Base-by-base conservation (phyloP, 2,888 invertebrate species). In the Perithous albicinctus region DNA sequence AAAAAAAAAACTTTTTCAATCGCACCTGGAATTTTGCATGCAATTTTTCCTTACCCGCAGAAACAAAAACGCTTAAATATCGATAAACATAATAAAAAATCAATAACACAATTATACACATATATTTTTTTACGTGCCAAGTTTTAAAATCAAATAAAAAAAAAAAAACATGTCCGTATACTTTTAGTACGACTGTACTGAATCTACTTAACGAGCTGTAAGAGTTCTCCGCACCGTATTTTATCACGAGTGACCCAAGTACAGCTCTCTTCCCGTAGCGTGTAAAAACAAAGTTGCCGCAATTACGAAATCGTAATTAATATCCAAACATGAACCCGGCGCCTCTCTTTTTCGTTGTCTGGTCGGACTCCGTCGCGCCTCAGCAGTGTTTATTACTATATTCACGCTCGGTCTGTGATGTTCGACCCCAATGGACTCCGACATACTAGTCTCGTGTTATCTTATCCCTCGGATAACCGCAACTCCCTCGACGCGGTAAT, bases 291-390 rank as follows among this genome's bases (percentile, higher is more conserved):
- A 67, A 48, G 66, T 48, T 54, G 51, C 4, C 15, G 23, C 38
- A 38, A 54, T 26, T 23, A 54, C 38, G 69, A 69, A 69, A 69
- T 41, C 10, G n/a, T 54, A 67, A 69, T 69, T 69, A 56, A 56
- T 70, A 70, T 41, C 18, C 15, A 56, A 70, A 29, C 54, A 43
- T n/a, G 32, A 69, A 54, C 8, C 43, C 29, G 70, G 41, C 41
- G 56, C 38, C 69, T 54, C 23, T 41, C 26, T 23, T 32, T 35
- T 29, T 51, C 41, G 20, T 15, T 38, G 51, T 20, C 38, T 69
- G 54, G 20, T 41, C 12, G n/a, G n/a, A 59, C 15, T 26, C 10
- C 29, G 4, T 48, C 46, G 46, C 1, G 41, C 8, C 64, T 29
- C 32, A 20, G 29, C 29, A 38, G 43, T 43, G 26, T 20, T 46